Percentiles rank a stretch among this genome's conserved stretches.
These are phyloP conservation scores for Agrotis exclamationis DNA, from an alignment of 2,888 invertebrate genomes.

Conservation along the genomic window DNA sequence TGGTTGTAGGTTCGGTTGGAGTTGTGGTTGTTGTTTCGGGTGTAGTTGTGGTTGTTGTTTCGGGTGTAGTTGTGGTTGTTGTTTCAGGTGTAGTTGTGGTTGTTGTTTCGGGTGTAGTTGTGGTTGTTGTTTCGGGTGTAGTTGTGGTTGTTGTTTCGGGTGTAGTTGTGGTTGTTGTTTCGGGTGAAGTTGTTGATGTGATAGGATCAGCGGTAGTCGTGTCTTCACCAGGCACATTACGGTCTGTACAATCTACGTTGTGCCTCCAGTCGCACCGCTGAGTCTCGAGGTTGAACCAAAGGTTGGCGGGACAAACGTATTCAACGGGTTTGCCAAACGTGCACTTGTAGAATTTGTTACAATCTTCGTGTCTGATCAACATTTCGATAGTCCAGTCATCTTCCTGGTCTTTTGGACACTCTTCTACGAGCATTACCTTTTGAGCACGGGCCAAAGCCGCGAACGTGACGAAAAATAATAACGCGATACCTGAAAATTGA, in stretches of 20 bases:
- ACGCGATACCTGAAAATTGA: slow-evolving; percentile 67
- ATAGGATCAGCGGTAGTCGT: slow-evolving; percentile 26
- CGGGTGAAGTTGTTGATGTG: slow-evolving; percentile 18
- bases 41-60: slow-evolving; percentile 34
- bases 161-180: slow-evolving; percentile 43
- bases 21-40: slow-evolving; percentile 16
- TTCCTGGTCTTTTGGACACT: slow-evolving; percentile 80
- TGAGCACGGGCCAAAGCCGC: slow-evolving; percentile 66
- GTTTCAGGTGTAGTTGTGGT: slow-evolving; percentile 26
- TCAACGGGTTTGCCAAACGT: slow-evolving; percentile 92
- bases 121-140: slow-evolving; percentile 28
- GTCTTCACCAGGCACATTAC: slow-evolving; percentile 70
- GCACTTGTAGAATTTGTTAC: slow-evolving; percentile 93
- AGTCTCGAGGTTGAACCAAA: slow-evolving; percentile 90
- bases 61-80: slow-evolving; percentile 26
- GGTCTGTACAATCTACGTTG: slow-evolving; percentile 91
- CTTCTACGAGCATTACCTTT: slow-evolving; percentile 52
- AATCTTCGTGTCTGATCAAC: slow-evolving; percentile 90
- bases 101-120: slow-evolving; percentile 26
- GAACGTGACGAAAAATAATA: slow-evolving; percentile 67
- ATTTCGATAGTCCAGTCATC: slow-evolving; percentile 81
- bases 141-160: slow-evolving; percentile 41
- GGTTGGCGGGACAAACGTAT: slow-evolving; percentile 89
- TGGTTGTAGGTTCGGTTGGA: slow-evolving; percentile 29
- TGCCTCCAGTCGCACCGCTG: slow-evolving; percentile 92